These are phyloP conservation scores for Hemichromis elongatus DNA, from an alignment of 2,113 vertebrate species.

Conservation along the genomic window DNA sequence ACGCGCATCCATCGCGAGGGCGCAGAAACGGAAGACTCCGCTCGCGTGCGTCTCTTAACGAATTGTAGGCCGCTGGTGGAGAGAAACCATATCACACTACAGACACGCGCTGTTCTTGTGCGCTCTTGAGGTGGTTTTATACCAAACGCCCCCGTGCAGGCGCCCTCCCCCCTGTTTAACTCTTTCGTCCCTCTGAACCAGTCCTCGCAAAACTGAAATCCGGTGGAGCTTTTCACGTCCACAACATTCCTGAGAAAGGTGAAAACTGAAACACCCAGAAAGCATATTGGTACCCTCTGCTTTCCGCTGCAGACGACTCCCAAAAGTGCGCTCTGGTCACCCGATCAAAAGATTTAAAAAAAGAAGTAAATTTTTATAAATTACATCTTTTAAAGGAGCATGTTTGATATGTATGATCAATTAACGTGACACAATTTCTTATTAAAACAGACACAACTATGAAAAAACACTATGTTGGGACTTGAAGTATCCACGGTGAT, in stretches of 20 bases:
- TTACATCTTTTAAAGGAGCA: background rate
- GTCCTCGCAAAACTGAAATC: background rate
- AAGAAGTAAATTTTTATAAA: background rate
- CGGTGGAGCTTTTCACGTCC: background rate
- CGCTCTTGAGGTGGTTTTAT: conserved; percentile 70
- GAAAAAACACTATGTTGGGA: background rate
- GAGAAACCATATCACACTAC: background rate
- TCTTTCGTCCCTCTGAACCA: conserved; percentile 47
- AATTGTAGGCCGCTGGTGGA: conserved; percentile 2
- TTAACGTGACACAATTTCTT: background rate
- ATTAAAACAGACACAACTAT: background rate
- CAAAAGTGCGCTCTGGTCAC: background rate
- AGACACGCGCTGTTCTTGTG: conserved; percentile 56
- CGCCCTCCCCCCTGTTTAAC: conserved; percentile 71
- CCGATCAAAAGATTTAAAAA: background rate
- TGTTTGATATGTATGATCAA: background rate
- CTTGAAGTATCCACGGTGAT: background rate
- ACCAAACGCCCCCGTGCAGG: conserved; percentile 57
- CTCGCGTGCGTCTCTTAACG: conserved; percentile 1
- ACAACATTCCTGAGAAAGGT: background rate
- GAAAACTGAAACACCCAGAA: background rate
- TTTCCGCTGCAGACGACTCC: background rate
- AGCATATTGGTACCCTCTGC: background rate
- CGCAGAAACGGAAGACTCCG: background rate
- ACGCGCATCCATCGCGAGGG: conserved; percentile 37